Base-by-base conservation (phyloP, 1,140 invertebrate genomes). In the Alviniconcha marisindica region DNA sequence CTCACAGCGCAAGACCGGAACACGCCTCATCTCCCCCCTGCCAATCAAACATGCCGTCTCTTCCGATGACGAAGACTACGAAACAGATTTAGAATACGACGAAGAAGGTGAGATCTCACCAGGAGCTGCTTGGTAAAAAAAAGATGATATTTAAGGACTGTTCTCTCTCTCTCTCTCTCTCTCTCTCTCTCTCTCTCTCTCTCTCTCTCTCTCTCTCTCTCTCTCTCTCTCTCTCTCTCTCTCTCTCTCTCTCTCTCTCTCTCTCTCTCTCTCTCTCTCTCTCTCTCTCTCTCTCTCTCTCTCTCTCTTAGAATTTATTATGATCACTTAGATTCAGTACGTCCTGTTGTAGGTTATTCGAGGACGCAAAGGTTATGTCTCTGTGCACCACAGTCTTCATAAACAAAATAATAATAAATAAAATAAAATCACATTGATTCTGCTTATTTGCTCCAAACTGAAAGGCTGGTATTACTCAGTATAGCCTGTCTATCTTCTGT, bases 1-100 rank as follows among this genome's bases (percentile, higher is more conserved):
- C 24, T 15, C 56, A 4, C 21, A 3, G 24, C 33, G 60, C n/a
- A 78, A n/a, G 38, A 40, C 12, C 14, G 56, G 28, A 15, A 36
- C 2, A 2, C 56, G 24, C 2, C 28, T 1, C 1, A 14, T 44
- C 38, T 63, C 78, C 12, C 56, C 78, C 44, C 24, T 28, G n/a
- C 51, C 71, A 24, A 44, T 83, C n/a, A 42, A 85, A 60, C 71
- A 80, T 33, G 60, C 74, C 48, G 38, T 78, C 74, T 63, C 86
- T 66, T 82, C 87, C 12, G 86, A 88, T 71, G 85, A 86, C 66
- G 87, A 86, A 1, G 88, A 89, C 79, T 90, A 87, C 81, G 89
- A 90, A 66, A 90, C 89, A 15, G 89, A 90, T 82, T 77, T 90
- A 44, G 89, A 90, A 69, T 81, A 86, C 42, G 88, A 90, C 66